A percentile compares a stretch with the other conserved stretches of the same genome.
These are phyloP conservation scores for Enteromius trimaculatus DNA, from an alignment of 2,797 vertebrate genomes.

Conservation along the genomic window DNA sequence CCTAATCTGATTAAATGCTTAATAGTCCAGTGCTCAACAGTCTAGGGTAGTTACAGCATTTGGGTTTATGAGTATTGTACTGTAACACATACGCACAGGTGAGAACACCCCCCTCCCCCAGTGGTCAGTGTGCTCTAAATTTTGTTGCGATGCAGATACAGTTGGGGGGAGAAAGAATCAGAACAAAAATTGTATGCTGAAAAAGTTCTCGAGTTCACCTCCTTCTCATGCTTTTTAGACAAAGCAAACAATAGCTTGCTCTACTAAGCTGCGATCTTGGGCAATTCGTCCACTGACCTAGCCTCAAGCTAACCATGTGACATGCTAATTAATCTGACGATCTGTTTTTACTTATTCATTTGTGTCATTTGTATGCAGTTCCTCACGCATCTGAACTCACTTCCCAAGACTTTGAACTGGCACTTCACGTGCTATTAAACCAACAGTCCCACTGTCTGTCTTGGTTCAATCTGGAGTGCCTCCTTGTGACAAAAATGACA, in stretches of 20 bases:
- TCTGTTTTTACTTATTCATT: conserved; percentile 19
- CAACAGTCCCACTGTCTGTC: not conserved
- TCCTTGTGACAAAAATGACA: conserved; percentile 39
- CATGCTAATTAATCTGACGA: conserved; percentile 17
- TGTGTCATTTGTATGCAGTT: conserved; percentile 26
- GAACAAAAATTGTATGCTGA: not conserved
- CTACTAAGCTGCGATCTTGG: not conserved
- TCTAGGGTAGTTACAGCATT: conserved; percentile 63
- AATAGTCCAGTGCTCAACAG: conserved; percentile 68
- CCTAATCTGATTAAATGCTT: conserved; percentile 79
- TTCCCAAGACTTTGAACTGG: conserved; percentile 13
- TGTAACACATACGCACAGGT: conserved; percentile 66
- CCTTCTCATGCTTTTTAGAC: conserved; percentile 62
- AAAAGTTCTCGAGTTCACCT: conserved; percentile 64
- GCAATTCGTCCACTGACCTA: conserved; percentile 4
- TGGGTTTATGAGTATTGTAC: conserved; percentile 68
- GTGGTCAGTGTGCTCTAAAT: conserved; percentile 53
- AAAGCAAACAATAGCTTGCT: conserved; percentile 23
- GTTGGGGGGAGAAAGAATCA: not conserved
- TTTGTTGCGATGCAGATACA: not conserved
- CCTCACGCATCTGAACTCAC: not conserved
- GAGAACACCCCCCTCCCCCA: conserved; percentile 26
- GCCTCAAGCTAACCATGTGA: conserved; percentile 37
- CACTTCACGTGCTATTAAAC: not conserved
- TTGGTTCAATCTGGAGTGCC: conserved; percentile 29